phyloP scores from a whole-genome alignment of 2,797 vertebrate species.

The Silurus lanzhouensis region DNA sequence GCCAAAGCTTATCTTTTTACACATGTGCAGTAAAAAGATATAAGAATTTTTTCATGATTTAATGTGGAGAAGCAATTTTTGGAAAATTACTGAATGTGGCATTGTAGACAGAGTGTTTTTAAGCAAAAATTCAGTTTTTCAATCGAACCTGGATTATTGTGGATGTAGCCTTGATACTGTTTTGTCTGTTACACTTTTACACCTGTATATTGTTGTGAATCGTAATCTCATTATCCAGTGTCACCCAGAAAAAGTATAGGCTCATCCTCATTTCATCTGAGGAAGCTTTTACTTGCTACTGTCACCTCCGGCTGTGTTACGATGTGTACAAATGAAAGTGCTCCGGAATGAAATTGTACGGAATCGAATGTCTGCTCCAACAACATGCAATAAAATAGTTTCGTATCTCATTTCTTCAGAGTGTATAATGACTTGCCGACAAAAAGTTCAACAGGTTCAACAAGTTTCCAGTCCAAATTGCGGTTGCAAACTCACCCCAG shows the following conservation, averaged over 20 bases:
- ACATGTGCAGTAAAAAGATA: too few species aligned
- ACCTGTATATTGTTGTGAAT: background rate
- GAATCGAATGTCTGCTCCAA: background rate
- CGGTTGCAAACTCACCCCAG: conserved; percentile 9
- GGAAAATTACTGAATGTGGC: too few species aligned
- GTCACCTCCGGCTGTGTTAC: background rate
- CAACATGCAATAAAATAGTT: background rate
- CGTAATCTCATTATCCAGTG: background rate
- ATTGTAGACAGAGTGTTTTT: too few species aligned
- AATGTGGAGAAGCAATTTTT: too few species aligned
- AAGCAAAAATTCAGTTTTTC: too few species aligned
- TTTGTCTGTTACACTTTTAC: background rate
- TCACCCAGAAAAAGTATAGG: background rate
- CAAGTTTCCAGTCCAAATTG: conserved; percentile 17
- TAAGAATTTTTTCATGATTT: too few species aligned
- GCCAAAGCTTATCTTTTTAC: too few species aligned
- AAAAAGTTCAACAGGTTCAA: conserved; percentile 24
- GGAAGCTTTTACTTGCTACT: background rate
- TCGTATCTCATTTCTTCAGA: background rate
- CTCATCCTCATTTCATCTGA: background rate
- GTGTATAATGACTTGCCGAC: background rate
- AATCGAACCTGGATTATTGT: too few species aligned
- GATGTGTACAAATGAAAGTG: background rate
- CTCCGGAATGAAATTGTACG: background rate
- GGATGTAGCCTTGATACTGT: background rate